Evolutionary conservation across 2,113 vertebrate species (phyloP).

Genomic region (Poeciliopsis occidentalis): DNA sequence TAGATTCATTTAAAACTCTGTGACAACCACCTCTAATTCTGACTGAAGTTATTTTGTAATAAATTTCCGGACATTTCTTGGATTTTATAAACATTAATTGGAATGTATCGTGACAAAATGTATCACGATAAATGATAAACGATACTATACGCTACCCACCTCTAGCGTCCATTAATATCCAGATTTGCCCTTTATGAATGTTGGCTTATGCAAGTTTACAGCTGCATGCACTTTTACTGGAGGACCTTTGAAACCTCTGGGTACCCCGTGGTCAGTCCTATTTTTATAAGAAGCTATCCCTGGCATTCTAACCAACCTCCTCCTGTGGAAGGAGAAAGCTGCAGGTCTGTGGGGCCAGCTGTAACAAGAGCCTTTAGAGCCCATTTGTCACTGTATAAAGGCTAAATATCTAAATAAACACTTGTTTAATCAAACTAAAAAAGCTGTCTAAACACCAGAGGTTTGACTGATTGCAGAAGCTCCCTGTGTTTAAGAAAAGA

Average conservation of each 20-base stretch:
- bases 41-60: neutral
- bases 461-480: neutral
- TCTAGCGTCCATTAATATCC: neutral
- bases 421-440: slow-evolving; percentile 31
- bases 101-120: too few species aligned
- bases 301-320: slow-evolving; percentile 51
- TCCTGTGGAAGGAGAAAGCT: slow-evolving; percentile 55
- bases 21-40: too few species aligned
- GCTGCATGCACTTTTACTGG: slow-evolving; percentile 53
- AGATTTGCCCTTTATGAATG: neutral
- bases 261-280: slow-evolving; percentile 69
- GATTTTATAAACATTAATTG: too few species aligned
- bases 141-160: too few species aligned
- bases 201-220: neutral
- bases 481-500: neutral
- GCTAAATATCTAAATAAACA: slow-evolving; percentile 38
- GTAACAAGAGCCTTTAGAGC: slow-evolving; percentile 63
- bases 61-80: too few species aligned
- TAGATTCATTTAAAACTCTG: too few species aligned
- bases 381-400: slow-evolving; percentile 25
- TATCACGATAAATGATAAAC: too few species aligned
- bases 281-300: slow-evolving; percentile 73
- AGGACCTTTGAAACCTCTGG: slow-evolving; percentile 64
- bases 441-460: neutral
- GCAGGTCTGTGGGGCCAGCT: slow-evolving; percentile 54